A percentile compares a stretch with the other conserved stretches of the same genome.
These are phyloP conservation scores for Pseudorectes ferrugineus DNA, from an alignment of 2,113 vertebrate species.

Conservation along the genomic window DNA sequence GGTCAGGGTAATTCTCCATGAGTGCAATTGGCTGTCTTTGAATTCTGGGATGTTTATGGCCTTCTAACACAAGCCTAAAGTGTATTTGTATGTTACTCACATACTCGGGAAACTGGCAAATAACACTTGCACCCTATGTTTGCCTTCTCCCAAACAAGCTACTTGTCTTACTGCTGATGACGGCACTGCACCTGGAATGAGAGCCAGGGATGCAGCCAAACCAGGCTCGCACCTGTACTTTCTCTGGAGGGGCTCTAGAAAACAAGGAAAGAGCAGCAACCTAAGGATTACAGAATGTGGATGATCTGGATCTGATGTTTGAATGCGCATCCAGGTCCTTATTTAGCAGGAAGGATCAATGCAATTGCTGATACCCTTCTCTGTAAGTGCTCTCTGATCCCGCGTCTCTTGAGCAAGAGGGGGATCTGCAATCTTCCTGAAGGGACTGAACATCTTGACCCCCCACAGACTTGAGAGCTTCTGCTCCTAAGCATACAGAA, in stretches of 20 bases:
- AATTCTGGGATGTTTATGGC: not conserved
- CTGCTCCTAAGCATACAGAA: not conserved
- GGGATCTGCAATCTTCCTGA: not conserved
- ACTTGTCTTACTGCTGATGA: not conserved
- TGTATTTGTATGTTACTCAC: not conserved
- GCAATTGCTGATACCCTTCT: not conserved
- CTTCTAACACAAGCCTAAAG: not conserved
- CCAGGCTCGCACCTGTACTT: fast-evolving
- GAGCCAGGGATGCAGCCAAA: not conserved
- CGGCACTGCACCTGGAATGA: not conserved
- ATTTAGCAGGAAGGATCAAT: not conserved
- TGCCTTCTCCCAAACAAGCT: not conserved
- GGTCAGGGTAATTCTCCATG: not conserved
- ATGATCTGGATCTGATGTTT: not conserved
- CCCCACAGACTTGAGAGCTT: not conserved
- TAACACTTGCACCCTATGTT: not conserved
- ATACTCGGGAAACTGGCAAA: not conserved
- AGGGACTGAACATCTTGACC: not conserved
- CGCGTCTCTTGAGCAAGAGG: not conserved
- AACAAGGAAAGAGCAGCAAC: not conserved
- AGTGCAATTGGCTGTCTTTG: not conserved
- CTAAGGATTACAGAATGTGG: not conserved
- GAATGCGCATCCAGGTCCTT: not conserved
- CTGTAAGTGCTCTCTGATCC: not conserved
- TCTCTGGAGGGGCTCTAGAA: not conserved